These are phyloP conservation scores for Lithobates sylvaticus DNA, from an alignment of 2,797 vertebrate species.

Conservation along the genomic window DNA sequence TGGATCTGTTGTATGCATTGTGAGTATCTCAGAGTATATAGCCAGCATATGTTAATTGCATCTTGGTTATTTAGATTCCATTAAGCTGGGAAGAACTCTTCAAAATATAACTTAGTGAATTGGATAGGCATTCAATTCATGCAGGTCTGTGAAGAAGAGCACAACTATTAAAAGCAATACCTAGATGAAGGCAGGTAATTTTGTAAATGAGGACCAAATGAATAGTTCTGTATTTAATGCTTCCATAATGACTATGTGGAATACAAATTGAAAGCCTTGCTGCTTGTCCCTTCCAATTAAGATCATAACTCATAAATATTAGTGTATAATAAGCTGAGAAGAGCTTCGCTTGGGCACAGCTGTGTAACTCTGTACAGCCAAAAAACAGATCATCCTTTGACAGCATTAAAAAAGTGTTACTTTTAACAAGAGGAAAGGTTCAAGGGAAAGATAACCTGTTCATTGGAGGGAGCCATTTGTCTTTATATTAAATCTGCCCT, in stretches of 20 bases:
- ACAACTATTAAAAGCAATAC: neutral
- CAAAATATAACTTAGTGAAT: neutral
- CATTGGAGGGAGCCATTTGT: neutral
- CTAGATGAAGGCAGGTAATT: constrained; percentile 33
- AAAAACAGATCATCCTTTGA: neutral
- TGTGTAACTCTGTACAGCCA: constrained; percentile 12
- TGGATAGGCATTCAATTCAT: constrained; percentile 5
- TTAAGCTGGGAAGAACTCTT: neutral
- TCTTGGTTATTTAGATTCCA: neutral
- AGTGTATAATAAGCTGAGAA: constrained; percentile 48
- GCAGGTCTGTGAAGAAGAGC: neutral
- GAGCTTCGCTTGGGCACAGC: constrained; percentile 27
- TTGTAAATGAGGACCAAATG: constrained; percentile 35
- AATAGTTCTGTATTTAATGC: constrained; percentile 53
- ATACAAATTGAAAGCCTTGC: constrained; percentile 56
- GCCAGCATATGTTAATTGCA: neutral
- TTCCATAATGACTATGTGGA: constrained; percentile 47
- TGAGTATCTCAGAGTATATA: too few species aligned
- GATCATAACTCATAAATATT: constrained; percentile 60
- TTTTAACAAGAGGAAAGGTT: neutral
- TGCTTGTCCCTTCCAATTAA: constrained; percentile 56
- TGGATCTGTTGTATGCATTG: too few species aligned
- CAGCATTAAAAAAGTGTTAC: neutral
- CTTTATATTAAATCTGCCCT: too few species aligned
- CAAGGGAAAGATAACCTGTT: neutral